Base-by-base conservation (phyloP, 1,140 invertebrate genomes). In the Drosophila gunungcola region DNA sequence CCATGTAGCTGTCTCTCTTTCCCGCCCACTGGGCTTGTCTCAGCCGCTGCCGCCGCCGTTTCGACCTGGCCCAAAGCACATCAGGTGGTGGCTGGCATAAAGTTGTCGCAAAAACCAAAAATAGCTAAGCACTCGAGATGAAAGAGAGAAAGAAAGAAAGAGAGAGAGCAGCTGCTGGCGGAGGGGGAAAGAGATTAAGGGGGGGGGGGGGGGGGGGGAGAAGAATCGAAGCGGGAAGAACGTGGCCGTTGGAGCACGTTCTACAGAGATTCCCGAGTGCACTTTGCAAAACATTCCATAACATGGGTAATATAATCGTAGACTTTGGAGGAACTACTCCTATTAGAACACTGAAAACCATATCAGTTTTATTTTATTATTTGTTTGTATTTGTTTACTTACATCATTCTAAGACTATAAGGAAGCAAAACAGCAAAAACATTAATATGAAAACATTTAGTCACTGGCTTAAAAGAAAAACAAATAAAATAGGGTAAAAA, bases 1-100 rank as follows among this genome's bases (percentile, higher is more conserved):
- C 16, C 16, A 21, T 21, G 16, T 21, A 21, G 16, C 29, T 32
- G 5, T 43, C n/a, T 61, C 25, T 56, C 55, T 67, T n/a, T 57
- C 56, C 36, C 62, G 16, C 38, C 49, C 49, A 52, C 27, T 45
- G 41, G 6, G 5, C 48, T 39, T 46, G 39, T 56, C 54, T 56
- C 41, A 12, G 54, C 12, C 54, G 41, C 56, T 45, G 55, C 42
- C 62, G 43, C 52, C 46, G 13, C 61, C 67, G 62, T 61, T 75
- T 68, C 80, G 79, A 82, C 79, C 79, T 82, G 79, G 73, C 73
- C 79, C 62, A 81, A 82, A 58, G 73, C 72, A 81, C 80, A 78
- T 82, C 79, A 82, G 79, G 80, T 82, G 79, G 74, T 70, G 65
- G 80, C 68, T 78, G 56, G 54, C 51, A 73, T 68, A 48, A 58